phyloP scores from a whole-genome alignment of 2,888 invertebrate species.

The Cenopis cana region DNA sequence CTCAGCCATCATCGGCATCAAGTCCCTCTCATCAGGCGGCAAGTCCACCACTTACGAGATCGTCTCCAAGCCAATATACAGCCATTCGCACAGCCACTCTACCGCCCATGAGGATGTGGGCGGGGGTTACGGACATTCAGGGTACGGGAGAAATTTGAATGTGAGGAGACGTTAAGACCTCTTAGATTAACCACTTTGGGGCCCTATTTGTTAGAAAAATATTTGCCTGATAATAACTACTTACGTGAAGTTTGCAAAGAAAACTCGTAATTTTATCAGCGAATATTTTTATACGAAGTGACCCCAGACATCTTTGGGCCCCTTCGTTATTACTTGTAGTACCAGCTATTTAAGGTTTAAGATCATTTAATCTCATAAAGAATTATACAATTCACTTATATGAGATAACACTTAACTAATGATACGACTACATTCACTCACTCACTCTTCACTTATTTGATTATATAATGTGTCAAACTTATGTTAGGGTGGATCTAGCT shows the following conservation, averaged over 20 bases:
- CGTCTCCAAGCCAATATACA: constrained; percentile 92
- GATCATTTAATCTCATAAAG: no score
- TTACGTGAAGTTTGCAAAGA: background rate
- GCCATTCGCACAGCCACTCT: constrained; percentile 86
- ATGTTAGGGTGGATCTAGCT: no score
- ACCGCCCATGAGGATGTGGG: constrained; percentile 86
- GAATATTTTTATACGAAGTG: background rate
- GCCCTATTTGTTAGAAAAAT: background rate
- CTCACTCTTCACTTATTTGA: no score
- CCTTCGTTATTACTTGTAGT: background rate
- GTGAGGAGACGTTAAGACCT: constrained; percentile 60
- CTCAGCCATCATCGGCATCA: constrained; percentile 91
- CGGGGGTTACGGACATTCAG: constrained; percentile 80
- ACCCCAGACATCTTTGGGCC: background rate
- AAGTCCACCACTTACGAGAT: constrained; percentile 94
- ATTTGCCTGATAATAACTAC: background rate
- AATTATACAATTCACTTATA: no score
- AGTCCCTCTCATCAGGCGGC: constrained; percentile 88
- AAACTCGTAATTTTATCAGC: background rate
- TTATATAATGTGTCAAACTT: no score
- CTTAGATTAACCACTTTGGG: background rate
- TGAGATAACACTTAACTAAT: no score
- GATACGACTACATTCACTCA: no score
- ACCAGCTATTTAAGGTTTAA: no score
- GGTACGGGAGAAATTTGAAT: constrained; percentile 78